Evolutionary conservation across 2,888 invertebrate genomes (phyloP), one percentile per base, ranked within the genome.

Genomic region (Zygaena filipendulae): DNA sequence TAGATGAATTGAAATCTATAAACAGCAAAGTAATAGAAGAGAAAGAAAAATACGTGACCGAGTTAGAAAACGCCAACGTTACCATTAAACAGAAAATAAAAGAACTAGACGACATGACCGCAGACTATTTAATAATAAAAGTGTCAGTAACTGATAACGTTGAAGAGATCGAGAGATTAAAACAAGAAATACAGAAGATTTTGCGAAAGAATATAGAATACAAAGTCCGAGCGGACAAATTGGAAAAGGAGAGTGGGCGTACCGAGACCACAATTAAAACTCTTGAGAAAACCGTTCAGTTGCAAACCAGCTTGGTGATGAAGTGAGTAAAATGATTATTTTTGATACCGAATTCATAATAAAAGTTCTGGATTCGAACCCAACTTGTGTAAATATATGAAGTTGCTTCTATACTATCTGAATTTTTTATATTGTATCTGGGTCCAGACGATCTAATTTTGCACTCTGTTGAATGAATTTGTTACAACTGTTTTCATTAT

Each of bases 261-360:
- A 35, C 75, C 9, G 62, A 69, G 27, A 55, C 48, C 5, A 79
- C 79, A 39, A 70, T 72, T 3, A 79, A 71, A 42, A 77, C 70
- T 0, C 69, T 70, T 23, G 69, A 75, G 34, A 77, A 71, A 39
- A 62, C 75, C 0, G 66, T 66, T 0, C 63, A 70, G 46, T 60
- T 77, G 37, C 77, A 75, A 38, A 66, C 54, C 35, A 61, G 54
- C 32, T 74, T 72, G 49, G 70, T 77, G 21, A 61, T 47, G 19
- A 74, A 72, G 79, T 75, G 52, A 44, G 33, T 33, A 16, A 14
- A n/a, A 18, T 18, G 9, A 19, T 5, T 18, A 10, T 9, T 11
- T 14, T 13, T 2, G 7, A 11, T 6, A 21, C 9, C 7, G n/a
- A 14, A 9, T 6, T 22, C 8, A 11, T 23, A 19, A 18, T 14